Base-by-base conservation (phyloP, 2,113 vertebrate genomes). In the Oenanthe oenanthe region DNA sequence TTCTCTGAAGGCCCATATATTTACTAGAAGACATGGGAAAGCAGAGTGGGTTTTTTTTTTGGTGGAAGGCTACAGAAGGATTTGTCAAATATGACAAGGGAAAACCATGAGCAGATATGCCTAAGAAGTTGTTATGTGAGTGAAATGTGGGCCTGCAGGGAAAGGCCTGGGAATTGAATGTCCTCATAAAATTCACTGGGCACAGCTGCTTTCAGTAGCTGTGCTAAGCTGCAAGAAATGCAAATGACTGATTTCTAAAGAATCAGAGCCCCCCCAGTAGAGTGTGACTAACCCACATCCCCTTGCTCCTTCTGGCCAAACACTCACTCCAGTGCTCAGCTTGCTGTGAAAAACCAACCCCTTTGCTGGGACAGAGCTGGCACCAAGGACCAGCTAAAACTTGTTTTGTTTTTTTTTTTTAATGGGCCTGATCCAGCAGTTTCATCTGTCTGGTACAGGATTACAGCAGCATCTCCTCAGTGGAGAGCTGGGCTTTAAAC, bases 141-240 rank as follows among this genome's bases (percentile, higher is more conserved):
- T 84, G 51, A 95, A 79, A 34, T 76, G 61, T 84, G 40, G 24
- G 66, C 17, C 56, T 78, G 58, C 45, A 26, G 75, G 72, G 68
- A 79, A 77, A 85, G n/a, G 72, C 48, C 38, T 78, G n/a, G 28
- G 65, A 93, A 88, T 94, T 85, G 68, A 91, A 75, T 32, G 34
- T 60, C 68, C 74, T 67, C 81, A 71, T 70, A 79, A 92, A 93
- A 85, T 82, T 88, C 57, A 32, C 42, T 28, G 32, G 72, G 58
- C 67, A 90, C 57, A 93, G 79, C 79, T 92, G 71, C 67, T 66
- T 81, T 80, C 82, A 70, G 67, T 56, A 66, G 31, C 70, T 66
- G 21, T 60, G 36, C 60, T 94, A 67, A 92, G 48, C 88, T 94
- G 40, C 57, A 86, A 71, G 67, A 95, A 97, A 93, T 80, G 85